Evolutionary conservation across 1,140 invertebrate genomes (phyloP), one percentile per base, ranked within the genome.

Genomic region (Drosophila pectinifera): DNA sequence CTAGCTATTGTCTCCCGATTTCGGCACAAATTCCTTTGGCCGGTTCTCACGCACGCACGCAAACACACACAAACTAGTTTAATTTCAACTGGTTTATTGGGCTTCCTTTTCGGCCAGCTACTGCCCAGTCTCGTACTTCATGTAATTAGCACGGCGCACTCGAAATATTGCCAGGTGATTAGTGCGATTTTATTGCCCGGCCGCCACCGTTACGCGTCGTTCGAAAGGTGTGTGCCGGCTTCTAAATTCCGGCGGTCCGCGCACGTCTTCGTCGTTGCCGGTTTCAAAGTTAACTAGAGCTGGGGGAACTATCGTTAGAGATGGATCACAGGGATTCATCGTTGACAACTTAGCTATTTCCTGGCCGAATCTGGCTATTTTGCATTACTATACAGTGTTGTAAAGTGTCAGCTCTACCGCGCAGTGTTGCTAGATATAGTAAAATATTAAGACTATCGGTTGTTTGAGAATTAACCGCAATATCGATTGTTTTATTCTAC

Each of bases 171-270:
- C 63, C 63, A 58, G 42, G 81, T 79, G 81, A 80, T 77, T 80
- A 73, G 67, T 69, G 72, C 72, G 72, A 45, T 78, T 86, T 75
- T 78, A 85, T 75, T 77, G 57, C 82, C 74, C 49, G 67, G 69
- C 70, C 67, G 76, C 83, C 68, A 72, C 76, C 84, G 80, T 83
- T 88, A 88, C 83, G 82, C 82, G 83, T 89, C 75, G 75, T 84
- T 85, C 78, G 78, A 86, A 84, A 84, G 76, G 76, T 88, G 80
- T 64, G 80, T 46, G 64, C 64, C 64, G 61, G 68, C 72, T 36
- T 51, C 13, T 59, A 56, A 72, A 58, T 31, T 36, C 61, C 39
- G 24, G 18, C 63, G 31, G 18, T 73, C 80, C 79, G 70, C 43
- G 45, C 75, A 13, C 63, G 57, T 77, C 67, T 18, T 61, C 11